A percentile compares a stretch with the other conserved stretches of the same genome.
Conservation (phyloP, 2,888 invertebrate genomes). For the Hartigia nigra region DNA sequence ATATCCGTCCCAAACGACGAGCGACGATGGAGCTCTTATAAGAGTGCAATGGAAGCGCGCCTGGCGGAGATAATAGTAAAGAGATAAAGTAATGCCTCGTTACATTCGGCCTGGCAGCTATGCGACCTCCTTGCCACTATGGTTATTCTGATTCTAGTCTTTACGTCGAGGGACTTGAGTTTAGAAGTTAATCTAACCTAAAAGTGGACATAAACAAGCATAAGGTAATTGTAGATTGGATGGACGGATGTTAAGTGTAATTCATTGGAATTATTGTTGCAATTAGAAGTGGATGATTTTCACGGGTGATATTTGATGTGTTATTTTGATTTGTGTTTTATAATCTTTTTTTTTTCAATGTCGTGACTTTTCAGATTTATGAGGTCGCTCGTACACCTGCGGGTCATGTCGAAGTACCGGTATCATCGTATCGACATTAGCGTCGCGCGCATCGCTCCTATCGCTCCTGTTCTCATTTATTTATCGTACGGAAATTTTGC, state of each 20-base stretch:
- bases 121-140: slow-evolving; percentile 23
- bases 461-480: slow-evolving; percentile 55
- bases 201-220: neutral
- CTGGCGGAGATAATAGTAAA: slow-evolving; percentile 51
- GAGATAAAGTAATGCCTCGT: slow-evolving; percentile 51
- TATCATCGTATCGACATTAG: slow-evolving; percentile 52
- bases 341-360: neutral
- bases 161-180: neutral
- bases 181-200: neutral
- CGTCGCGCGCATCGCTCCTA: slow-evolving; percentile 44
- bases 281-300: neutral
- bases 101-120: slow-evolving; percentile 40
- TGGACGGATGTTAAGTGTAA: neutral
- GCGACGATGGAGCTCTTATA: slow-evolving; percentile 9
- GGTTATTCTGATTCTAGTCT: neutral
- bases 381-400: neutral
- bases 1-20: neutral
- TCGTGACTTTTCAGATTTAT: neutral
- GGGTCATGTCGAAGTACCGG: slow-evolving; percentile 25
- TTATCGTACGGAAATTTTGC: slow-evolving; percentile 66
- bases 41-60: neutral
- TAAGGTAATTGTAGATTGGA: neutral
- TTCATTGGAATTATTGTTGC: neutral
- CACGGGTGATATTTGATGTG: neutral
- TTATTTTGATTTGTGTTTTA: neutral